Evolutionary conservation across 30 jellyfish, hydroid and myxozoan species (phyloP).

Genomic region (Aurelia sp.): DNA sequence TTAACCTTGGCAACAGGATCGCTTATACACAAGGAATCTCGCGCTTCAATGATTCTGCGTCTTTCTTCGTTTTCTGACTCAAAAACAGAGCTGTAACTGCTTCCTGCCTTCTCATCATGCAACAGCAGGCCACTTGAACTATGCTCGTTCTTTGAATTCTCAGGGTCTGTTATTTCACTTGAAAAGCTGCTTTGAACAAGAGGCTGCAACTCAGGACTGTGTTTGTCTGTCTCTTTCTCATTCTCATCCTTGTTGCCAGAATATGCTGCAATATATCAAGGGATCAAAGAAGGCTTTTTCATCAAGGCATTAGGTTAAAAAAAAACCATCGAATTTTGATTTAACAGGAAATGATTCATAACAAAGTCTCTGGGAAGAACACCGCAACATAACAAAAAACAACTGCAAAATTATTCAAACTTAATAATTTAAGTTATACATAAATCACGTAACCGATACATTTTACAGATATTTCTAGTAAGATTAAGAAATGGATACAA

Average conservation of each 20-base stretch:
- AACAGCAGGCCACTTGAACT: slow-evolving; percentile 21
- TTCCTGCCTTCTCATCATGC: slow-evolving; percentile 43
- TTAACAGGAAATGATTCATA: too few relatives aligned
- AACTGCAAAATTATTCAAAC: too few relatives aligned
- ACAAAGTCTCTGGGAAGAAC: too few relatives aligned
- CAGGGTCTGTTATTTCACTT: slow-evolving; percentile 3
- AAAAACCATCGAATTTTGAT: too few relatives aligned
- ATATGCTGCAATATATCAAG: slow-evolving; percentile 18
- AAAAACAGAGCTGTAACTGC: slow-evolving; percentile 70
- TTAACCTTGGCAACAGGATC: slow-evolving; percentile 1
- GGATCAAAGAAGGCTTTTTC: too few relatives aligned
- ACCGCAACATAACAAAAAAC: too few relatives aligned
- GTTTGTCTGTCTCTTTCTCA: neutral
- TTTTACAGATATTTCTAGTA: too few relatives aligned
- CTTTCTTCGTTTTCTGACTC: slow-evolving; percentile 41
- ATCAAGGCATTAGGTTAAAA: too few relatives aligned
- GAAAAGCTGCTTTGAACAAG: slow-evolving; percentile 44
- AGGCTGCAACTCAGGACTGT: slow-evolving; percentile 41
- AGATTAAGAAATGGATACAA: too few relatives aligned
- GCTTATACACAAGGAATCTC: slow-evolving; percentile 13
- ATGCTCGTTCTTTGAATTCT: slow-evolving; percentile 3
- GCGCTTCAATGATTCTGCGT: slow-evolving; percentile 3
- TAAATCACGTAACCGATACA: too few relatives aligned
- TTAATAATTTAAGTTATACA: too few relatives aligned
- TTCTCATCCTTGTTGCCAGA: slow-evolving; percentile 49